phyloP scores from a whole-genome alignment of 2,797 vertebrate species.

The Chiroxiphia lanceolata region DNA sequence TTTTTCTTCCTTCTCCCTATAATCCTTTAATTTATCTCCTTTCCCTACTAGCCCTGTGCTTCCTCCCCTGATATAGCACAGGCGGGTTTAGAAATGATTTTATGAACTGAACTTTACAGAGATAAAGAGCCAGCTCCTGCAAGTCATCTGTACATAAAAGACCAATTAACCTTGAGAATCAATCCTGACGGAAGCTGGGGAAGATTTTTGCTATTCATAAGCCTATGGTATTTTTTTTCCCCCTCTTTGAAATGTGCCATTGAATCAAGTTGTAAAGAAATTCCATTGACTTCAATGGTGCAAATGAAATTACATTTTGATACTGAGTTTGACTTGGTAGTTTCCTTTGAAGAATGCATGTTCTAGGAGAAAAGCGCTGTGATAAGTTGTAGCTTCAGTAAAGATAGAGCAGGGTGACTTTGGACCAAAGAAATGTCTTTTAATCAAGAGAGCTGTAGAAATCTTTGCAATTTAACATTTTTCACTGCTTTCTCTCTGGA shows the following conservation, averaged over 20 bases:
- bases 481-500: neutral
- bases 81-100: neutral
- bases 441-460: conserved; percentile 2
- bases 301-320: conserved; percentile 11
- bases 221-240: neutral
- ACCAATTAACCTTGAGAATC: conserved; percentile 39
- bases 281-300: neutral
- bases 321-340: neutral
- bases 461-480: neutral
- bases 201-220: neutral
- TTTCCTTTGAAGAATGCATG: neutral
- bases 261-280: conserved; percentile 1
- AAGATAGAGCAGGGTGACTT: neutral
- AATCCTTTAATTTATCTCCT: neutral
- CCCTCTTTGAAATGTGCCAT: neutral
- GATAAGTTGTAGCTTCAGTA: neutral
- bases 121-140: neutral
- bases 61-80: neutral
- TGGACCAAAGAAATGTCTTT: neutral
- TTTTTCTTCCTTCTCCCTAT: neutral
- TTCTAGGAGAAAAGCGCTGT: neutral
- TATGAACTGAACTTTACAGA: neutral
- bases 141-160: conserved; percentile 21
- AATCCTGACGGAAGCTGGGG: neutral
- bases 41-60: neutral